Evolutionary conservation across 2,888 invertebrate species (phyloP), one percentile per base, ranked within the genome.

Genomic region (Blomia tropicalis): DNA sequence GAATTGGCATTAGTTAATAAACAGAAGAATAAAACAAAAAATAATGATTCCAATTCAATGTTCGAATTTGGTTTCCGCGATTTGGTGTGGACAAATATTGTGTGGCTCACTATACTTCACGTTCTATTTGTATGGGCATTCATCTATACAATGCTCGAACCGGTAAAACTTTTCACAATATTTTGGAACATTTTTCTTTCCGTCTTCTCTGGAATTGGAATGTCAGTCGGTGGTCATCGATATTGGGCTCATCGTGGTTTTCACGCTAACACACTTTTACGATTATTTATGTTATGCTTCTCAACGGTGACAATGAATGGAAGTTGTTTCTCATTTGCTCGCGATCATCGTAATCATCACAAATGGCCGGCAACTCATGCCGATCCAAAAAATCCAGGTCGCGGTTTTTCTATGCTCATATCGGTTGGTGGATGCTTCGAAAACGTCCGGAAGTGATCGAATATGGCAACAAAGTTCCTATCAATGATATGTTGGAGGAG

Each of bases 341-440:
- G 62, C 41, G 62, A 62, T 36, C 62, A 62, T 30, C 62, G 62
- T 7, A 62, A 36, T 25, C 62, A 62, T 31, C 62, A 62, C 30
- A 62, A 62, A 36, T 62, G 58, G 43, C 43, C 62, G 30, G 62
- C 41, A 17, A 62, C 58, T 22, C 29, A 58, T 43, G 62, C 58
- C 11, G 62, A 62, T 32, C 62, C 62, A 14, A 62, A 62, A 32
- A 62, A 62, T 30, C 58, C 62, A 19, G 43, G 22, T 4, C 58
- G 58, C 1, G 62, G 62, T 14, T 58, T 62, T 62, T 62, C 22
- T 62, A 41, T 27, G 58, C 62, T 14, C 62, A 62, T 19, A 58
- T 62, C 14, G 62, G 62, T 5, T 62, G 62, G 62, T 62, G 62
- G 62, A n/a, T 62, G 14, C 2, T 62, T 4, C 32, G 47, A 22